Evolutionary conservation across 2,888 invertebrate species (phyloP).

Genomic region (Tetheella fluctuosa): DNA sequence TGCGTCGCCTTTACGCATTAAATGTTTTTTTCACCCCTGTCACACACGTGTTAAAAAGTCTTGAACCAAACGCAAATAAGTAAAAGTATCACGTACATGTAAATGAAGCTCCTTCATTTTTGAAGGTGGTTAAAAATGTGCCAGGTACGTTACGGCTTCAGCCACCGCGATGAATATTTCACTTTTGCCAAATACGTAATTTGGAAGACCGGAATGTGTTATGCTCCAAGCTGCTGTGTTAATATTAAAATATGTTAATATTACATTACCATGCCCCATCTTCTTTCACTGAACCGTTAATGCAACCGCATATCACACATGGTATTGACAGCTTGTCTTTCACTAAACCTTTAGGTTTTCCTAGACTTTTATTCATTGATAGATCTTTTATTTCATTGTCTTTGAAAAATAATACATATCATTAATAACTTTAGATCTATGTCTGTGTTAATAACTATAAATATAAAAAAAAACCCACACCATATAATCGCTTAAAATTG

Average conservation of each 20-base stretch:
- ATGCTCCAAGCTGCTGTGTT: slow-evolving; percentile 50
- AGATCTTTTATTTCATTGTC: too few relatives aligned
- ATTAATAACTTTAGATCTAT: too few relatives aligned
- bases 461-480: too few relatives aligned
- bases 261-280: slow-evolving; percentile 63
- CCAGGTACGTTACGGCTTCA: slow-evolving; percentile 22
- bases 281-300: slow-evolving; percentile 46
- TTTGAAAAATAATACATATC: too few relatives aligned
- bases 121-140: slow-evolving; percentile 25
- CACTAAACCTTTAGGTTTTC: slow-evolving; percentile 14
- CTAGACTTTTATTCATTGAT: too few relatives aligned
- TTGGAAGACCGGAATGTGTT: slow-evolving; percentile 52
- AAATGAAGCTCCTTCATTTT: slow-evolving; percentile 30
- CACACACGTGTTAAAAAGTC: background rate
- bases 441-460: too few relatives aligned
- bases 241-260: slow-evolving; percentile 79
- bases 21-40: background rate
- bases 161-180: slow-evolving; percentile 61
- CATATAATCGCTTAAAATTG: too few relatives aligned
- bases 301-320: slow-evolving; percentile 46
- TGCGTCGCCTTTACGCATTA: background rate
- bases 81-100: slow-evolving; percentile 18
- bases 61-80: slow-evolving; percentile 8
- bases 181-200: slow-evolving; percentile 63
- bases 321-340: slow-evolving; percentile 25